Evolutionary conservation across 2,113 vertebrate genomes (phyloP).

Genomic region (Ginglymostoma cirratum): DNA sequence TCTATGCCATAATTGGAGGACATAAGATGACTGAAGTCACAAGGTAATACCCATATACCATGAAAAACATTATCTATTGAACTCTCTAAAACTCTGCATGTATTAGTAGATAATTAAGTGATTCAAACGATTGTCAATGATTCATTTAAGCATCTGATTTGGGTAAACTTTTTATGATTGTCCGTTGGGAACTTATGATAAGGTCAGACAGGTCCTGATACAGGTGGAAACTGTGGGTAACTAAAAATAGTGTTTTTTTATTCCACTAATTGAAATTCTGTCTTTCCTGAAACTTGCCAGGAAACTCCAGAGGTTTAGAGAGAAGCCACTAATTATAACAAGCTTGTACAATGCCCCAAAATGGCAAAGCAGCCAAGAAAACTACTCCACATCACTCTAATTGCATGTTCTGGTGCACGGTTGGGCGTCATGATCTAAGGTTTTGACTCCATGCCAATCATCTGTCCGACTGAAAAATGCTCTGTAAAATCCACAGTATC

Average conservation of each 20-base stretch:
- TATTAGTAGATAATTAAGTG: neutral
- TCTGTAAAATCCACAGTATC: neutral
- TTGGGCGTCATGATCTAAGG: conserved; percentile 13
- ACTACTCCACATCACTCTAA: neutral
- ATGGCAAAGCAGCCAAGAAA: neutral
- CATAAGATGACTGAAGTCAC: neutral
- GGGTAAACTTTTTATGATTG: conserved; percentile 7
- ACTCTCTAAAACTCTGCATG: neutral
- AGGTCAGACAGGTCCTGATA: neutral
- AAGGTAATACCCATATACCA: neutral
- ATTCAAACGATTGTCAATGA: neutral
- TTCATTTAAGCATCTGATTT: neutral
- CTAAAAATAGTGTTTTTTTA: neutral
- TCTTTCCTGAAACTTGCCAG: conserved; percentile 8
- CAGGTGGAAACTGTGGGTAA: neutral
- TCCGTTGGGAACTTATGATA: neutral
- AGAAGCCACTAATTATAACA: conserved; percentile 31
- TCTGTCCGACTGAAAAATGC: neutral
- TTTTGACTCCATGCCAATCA: conserved; percentile 15
- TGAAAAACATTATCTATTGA: neutral
- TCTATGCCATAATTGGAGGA: neutral
- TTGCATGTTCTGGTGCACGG: conserved; percentile 15
- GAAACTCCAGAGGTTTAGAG: conserved; percentile 13
- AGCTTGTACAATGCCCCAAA: neutral
- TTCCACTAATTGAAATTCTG: conserved; percentile 21